These are phyloP conservation scores for Limanda limanda DNA, from an alignment of 2,113 vertebrate genomes.

Conservation along the genomic window DNA sequence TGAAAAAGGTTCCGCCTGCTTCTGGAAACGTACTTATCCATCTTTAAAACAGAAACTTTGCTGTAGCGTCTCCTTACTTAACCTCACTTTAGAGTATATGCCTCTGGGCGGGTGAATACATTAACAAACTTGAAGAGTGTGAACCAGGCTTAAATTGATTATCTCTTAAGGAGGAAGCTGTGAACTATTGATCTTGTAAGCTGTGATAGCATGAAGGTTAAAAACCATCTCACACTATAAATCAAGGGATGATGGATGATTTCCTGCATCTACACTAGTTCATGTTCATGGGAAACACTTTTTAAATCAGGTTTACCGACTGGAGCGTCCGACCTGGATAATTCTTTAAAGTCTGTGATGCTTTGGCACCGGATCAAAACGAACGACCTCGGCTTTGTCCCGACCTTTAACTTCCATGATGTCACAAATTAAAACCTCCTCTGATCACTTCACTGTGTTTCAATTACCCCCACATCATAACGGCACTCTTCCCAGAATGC, in stretches of 20 bases:
- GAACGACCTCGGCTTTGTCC: neutral
- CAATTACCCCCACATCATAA: slow-evolving; percentile 67
- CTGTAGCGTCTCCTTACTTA: slow-evolving; percentile 14
- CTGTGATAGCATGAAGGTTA: slow-evolving; percentile 17
- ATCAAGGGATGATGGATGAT: slow-evolving; percentile 19
- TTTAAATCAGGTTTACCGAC: neutral
- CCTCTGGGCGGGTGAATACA: slow-evolving; percentile 23
- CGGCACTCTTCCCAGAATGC: slow-evolving; percentile 54
- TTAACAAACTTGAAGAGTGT: slow-evolving; percentile 4
- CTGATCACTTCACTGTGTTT: slow-evolving; percentile 59
- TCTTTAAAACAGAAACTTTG: slow-evolving; percentile 9
- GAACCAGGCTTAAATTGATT: slow-evolving; percentile 7
- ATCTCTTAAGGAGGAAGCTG: slow-evolving; percentile 38
- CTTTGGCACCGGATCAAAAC: slow-evolving; percentile 22
- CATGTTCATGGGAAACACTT: neutral
- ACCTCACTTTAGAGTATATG: slow-evolving; percentile 16
- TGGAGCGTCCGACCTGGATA: neutral
- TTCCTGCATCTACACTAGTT: slow-evolving; percentile 7
- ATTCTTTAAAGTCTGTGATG: neutral
- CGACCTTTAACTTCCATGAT: slow-evolving; percentile 42
- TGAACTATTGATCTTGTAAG: slow-evolving; percentile 40
- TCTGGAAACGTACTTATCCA: slow-evolving; percentile 18
- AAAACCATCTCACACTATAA: slow-evolving; percentile 17
- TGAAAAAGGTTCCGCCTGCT: neutral
- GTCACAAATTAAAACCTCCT: slow-evolving; percentile 51